Evolutionary conservation across 2,888 invertebrate species (phyloP).

Genomic region (Parascotia fuliginaria): DNA sequence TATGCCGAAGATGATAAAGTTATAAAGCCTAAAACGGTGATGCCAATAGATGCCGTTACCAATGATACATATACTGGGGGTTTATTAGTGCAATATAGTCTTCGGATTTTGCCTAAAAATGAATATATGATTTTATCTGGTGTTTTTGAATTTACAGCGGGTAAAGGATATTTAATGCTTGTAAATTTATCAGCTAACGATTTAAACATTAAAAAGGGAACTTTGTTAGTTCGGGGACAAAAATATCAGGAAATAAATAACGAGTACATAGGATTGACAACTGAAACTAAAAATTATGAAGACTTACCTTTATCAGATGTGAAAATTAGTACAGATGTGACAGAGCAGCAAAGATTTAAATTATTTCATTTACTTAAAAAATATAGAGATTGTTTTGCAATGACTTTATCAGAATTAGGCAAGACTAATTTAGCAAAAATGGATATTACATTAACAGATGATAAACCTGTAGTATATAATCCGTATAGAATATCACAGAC

Average conservation of each 20-base stretch:
- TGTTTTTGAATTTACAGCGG: not conserved
- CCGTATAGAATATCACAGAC: conserved; percentile 1
- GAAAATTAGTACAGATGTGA: conserved; percentile 3
- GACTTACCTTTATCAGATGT: not conserved
- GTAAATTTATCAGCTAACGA: not conserved
- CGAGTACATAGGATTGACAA: not conserved
- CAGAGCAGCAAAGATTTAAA: too few species aligned
- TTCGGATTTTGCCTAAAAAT: not conserved
- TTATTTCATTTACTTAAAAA: conserved; percentile 5
- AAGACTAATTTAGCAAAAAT: conserved; percentile 2
- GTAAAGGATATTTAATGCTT: not conserved
- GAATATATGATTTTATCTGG: not conserved
- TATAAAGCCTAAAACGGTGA: not conserved
- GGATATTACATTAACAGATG: not conserved
- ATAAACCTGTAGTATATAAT: conserved; percentile 2
- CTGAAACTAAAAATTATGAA: not conserved
- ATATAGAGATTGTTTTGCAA: conserved; percentile 1
- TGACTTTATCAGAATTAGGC: not conserved
- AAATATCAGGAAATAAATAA: not conserved
- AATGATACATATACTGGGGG: not conserved
- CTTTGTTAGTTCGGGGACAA: not conserved
- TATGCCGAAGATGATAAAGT: not conserved
- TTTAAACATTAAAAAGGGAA: not conserved
- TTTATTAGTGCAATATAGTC: not conserved
- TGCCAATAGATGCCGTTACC: not conserved